Evolutionary conservation across 2,888 invertebrate genomes (phyloP).

Genomic region (Pseudoips prasinana): DNA sequence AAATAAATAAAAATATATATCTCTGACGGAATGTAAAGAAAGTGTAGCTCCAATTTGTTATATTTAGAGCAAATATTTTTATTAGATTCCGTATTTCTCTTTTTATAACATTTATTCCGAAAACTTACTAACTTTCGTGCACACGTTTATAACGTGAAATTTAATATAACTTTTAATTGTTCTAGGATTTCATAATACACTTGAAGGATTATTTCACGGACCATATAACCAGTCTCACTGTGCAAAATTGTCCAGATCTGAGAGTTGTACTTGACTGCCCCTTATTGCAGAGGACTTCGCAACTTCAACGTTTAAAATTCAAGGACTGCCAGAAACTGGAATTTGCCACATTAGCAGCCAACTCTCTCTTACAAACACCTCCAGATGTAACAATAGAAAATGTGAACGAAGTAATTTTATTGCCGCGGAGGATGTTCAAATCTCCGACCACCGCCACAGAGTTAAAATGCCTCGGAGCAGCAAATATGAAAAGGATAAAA

Average conservation of each 20-base stretch:
- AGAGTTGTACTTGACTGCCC: constrained; percentile 74
- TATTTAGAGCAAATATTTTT: too few species aligned
- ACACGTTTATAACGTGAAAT: too few species aligned
- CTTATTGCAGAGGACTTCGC: constrained; percentile 56
- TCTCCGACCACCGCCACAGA: constrained; percentile 61
- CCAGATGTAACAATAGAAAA: constrained; percentile 72
- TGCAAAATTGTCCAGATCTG: constrained; percentile 74
- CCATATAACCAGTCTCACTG: constrained; percentile 63
- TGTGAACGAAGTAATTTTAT: constrained; percentile 62
- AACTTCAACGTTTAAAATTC: constrained; percentile 65
- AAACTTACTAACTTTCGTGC: too few species aligned
- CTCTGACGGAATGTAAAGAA: too few species aligned
- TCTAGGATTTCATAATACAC: constrained; percentile 75
- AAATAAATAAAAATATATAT: too few species aligned
- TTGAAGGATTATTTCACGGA: constrained; percentile 77
- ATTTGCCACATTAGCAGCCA: constrained; percentile 51
- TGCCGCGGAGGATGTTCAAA: constrained; percentile 73
- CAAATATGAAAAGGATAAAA: constrained; percentile 52
- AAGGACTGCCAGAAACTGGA: constrained; percentile 62
- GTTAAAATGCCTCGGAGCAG: constrained; percentile 58
- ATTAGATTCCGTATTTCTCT: too few species aligned
- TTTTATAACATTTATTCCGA: too few species aligned
- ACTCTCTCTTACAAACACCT: constrained; percentile 60
- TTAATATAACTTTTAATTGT: constrained; percentile 33
- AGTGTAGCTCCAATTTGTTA: too few species aligned